phyloP scores from a whole-genome alignment of 2,888 invertebrate species.

The Lasiommata megera region DNA sequence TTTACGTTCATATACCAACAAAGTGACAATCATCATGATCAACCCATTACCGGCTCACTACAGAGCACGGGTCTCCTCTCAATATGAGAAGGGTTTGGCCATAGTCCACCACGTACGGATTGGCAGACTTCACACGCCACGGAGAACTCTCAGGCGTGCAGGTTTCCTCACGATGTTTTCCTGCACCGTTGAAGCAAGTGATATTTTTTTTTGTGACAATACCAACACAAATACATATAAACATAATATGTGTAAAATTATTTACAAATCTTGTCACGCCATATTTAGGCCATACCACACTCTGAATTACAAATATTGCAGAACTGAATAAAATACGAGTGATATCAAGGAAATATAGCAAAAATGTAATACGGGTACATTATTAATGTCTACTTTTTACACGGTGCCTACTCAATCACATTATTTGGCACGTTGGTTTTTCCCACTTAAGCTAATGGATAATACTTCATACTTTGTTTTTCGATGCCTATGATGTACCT shows the following conservation, averaged over 20 bases:
- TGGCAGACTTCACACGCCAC: no score
- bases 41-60: no score
- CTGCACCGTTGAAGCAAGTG: no score
- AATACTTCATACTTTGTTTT: background rate
- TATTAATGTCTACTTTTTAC: background rate
- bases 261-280: background rate
- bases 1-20: no score
- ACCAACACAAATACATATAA: background rate
- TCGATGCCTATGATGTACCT: background rate
- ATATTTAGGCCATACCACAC: background rate
- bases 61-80: no score
- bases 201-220: no score
- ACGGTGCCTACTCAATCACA: background rate
- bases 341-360: background rate
- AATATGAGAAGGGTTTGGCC: no score
- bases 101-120: no score
- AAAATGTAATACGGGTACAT: background rate
- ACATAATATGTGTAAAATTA: background rate
- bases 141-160: no score
- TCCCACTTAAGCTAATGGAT: conserved; percentile 4
- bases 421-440: background rate
- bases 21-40: no score
- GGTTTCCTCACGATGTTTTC: no score
- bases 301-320: background rate
- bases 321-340: background rate